Evolutionary conservation across 2,888 invertebrate species (phyloP).

Genomic region (Quadroppia sp.): DNA sequence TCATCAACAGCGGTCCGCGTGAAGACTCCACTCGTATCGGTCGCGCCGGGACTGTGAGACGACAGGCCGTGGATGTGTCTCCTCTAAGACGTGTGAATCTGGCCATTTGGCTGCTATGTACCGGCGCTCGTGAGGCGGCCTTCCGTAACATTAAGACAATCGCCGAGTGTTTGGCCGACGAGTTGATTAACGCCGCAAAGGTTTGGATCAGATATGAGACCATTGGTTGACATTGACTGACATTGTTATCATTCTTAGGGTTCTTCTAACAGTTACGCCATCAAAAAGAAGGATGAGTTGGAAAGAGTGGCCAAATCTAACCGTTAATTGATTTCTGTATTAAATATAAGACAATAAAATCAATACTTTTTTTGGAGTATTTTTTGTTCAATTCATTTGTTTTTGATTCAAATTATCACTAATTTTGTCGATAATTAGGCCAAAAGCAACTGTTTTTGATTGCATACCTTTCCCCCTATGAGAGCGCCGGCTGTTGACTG

Average conservation of each 20-base stretch:
- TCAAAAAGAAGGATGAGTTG: slow-evolving; percentile 99
- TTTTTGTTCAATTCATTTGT: too few species aligned
- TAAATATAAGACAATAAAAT: slow-evolving; percentile 7
- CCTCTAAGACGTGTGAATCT: slow-evolving; percentile 97
- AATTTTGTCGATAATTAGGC: too few species aligned
- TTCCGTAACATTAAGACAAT: slow-evolving; percentile 99
- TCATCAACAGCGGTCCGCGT: slow-evolving; percentile 97
- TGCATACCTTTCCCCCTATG: too few species aligned
- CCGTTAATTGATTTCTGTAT: slow-evolving; percentile 68
- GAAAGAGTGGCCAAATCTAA: slow-evolving; percentile 99
- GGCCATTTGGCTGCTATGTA: slow-evolving; percentile 98
- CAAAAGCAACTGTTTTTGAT: too few species aligned
- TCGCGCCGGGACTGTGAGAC: slow-evolving; percentile 98
- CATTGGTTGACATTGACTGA: neutral
- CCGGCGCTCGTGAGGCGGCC: slow-evolving; percentile 97
- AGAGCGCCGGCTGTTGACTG: too few species aligned
- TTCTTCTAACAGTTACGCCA: slow-evolving; percentile 98
- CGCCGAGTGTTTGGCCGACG: slow-evolving; percentile 99
- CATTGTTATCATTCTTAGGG: slow-evolving; percentile 61
- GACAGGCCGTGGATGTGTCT: slow-evolving; percentile 99
- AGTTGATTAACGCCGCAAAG: slow-evolving; percentile 99
- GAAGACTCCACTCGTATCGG: slow-evolving; percentile 99
- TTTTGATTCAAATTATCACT: too few species aligned
- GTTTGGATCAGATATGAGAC: slow-evolving; percentile 54
- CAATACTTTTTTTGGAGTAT: neutral